Percentiles rank a stretch among this genome's conserved stretches.
These are phyloP conservation scores for Taurulus bubalis DNA, from an alignment of 2,113 vertebrate genomes.

Conservation along the genomic window DNA sequence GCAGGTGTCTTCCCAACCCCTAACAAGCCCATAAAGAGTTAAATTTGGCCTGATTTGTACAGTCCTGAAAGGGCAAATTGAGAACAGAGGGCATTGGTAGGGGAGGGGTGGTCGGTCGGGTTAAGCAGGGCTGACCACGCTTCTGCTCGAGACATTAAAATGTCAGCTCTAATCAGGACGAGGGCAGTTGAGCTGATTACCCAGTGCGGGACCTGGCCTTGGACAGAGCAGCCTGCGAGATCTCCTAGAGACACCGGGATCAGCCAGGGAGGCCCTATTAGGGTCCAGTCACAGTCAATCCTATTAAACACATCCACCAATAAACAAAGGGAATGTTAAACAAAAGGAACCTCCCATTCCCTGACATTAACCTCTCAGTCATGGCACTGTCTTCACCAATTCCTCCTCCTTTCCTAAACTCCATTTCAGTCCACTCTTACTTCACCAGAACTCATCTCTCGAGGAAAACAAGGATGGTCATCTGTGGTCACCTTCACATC, in stretches of 20 bases:
- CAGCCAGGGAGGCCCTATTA: conserved; percentile 81
- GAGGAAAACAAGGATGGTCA: conserved; percentile 2
- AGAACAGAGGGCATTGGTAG: conserved; percentile 75
- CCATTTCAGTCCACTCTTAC: conserved; percentile 54
- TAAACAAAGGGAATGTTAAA: conserved; percentile 88
- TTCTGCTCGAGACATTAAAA: conserved; percentile 88
- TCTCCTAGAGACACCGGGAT: conserved; percentile 80
- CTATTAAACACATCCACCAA: conserved; percentile 88
- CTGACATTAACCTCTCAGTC: conserved; percentile 82
- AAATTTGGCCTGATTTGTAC: conserved; percentile 87
- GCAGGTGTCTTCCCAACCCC: conserved; percentile 64
- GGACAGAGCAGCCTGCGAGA: conserved; percentile 77
- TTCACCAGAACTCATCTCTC: conserved; percentile 34
- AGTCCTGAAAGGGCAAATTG: conserved; percentile 85
- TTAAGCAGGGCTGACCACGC: conserved; percentile 86
- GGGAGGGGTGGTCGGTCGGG: conserved; percentile 76
- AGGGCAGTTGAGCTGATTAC: conserved; percentile 86
- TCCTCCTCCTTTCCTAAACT: conserved; percentile 42
- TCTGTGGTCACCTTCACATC: conserved; percentile 9
- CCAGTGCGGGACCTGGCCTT: conserved; percentile 81
- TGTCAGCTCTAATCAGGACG: conserved; percentile 86
- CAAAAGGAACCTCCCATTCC: conserved; percentile 86
- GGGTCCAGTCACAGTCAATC: conserved; percentile 86
- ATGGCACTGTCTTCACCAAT: conserved; percentile 71
- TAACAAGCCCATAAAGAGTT: conserved; percentile 88